phyloP scores from a whole-genome alignment of 2,797 vertebrate genomes.

The Lagodon rhomboides region DNA sequence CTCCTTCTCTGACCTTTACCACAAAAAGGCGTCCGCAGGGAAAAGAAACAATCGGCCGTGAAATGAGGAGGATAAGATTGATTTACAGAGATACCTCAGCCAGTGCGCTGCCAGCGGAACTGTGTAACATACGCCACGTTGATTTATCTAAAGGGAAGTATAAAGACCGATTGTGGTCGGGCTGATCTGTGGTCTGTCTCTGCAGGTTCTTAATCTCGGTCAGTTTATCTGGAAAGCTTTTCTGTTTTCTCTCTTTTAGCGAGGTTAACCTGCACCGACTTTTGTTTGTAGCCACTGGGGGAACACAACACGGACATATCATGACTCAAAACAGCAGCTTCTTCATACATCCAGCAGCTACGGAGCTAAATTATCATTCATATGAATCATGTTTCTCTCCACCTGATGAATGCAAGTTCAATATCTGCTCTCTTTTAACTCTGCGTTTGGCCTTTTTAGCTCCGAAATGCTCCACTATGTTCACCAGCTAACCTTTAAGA shows the following conservation, averaged over 20 bases:
- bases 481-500: no score
- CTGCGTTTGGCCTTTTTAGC: neutral
- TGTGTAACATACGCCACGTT: slow-evolving; percentile 15
- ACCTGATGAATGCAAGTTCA: neutral
- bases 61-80: slow-evolving; percentile 70
- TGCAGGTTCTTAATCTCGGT: neutral
- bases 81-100: slow-evolving; percentile 47
- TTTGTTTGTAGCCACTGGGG: neutral
- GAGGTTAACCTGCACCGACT: neutral
- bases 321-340: no score
- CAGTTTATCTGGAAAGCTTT: slow-evolving; percentile 4
- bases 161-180: slow-evolving; percentile 7
- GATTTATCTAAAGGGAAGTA: slow-evolving; percentile 44
- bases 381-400: neutral
- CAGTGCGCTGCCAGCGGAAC: slow-evolving; percentile 5
- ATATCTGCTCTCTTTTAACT: neutral
- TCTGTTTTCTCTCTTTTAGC: neutral
- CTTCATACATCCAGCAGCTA: neutral
- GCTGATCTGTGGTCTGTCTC: neutral
- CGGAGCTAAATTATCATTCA: neutral
- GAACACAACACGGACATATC: neutral
- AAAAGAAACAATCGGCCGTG: slow-evolving; percentile 61
- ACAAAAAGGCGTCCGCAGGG: slow-evolving; percentile 46
- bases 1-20: slow-evolving; percentile 65
- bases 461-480: no score